Evolutionary conservation across 23 tunicate genomes (phyloP).

Genomic region (Corella eumyota): DNA sequence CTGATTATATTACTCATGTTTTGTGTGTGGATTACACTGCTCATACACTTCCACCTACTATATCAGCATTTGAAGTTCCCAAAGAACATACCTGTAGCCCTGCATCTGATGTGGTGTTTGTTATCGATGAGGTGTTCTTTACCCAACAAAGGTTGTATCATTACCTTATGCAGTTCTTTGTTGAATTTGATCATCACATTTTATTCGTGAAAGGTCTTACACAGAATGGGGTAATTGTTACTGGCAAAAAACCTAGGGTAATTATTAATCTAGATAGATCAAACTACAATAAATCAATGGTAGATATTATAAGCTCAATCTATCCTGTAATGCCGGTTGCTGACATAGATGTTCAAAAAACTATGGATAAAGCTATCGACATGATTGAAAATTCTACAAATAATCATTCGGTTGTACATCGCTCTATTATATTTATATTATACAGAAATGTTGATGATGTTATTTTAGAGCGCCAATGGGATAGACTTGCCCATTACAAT

Average conservation of each 20-base stretch:
- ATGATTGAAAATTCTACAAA: slow-evolving; percentile 3
- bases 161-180: slow-evolving; percentile 1
- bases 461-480: not conserved
- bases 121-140: slow-evolving; percentile 18
- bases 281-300: too few relatives aligned
- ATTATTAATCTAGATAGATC: not conserved
- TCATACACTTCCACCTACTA: slow-evolving; percentile 1
- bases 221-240: slow-evolving; percentile 14
- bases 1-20: not conserved
- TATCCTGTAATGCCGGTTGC: too few relatives aligned
- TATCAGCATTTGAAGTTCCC: slow-evolving; percentile 2
- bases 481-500: slow-evolving; percentile 1
- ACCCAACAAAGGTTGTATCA: not conserved
- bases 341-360: too few relatives aligned
- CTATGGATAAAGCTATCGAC: slow-evolving; percentile 1
- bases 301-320: too few relatives aligned
- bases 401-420: not conserved
- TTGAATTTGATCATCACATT: slow-evolving; percentile 3
- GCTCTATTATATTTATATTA: not conserved
- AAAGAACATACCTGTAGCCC: slow-evolving; percentile 6
- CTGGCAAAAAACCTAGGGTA: not conserved
- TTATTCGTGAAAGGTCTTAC: not conserved
- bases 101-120: slow-evolving; percentile 15
- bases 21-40: slow-evolving; percentile 9
- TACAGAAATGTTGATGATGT: not conserved